Base-by-base conservation (phyloP, 2,797 vertebrate species). In the Enteromius mattozi region DNA sequence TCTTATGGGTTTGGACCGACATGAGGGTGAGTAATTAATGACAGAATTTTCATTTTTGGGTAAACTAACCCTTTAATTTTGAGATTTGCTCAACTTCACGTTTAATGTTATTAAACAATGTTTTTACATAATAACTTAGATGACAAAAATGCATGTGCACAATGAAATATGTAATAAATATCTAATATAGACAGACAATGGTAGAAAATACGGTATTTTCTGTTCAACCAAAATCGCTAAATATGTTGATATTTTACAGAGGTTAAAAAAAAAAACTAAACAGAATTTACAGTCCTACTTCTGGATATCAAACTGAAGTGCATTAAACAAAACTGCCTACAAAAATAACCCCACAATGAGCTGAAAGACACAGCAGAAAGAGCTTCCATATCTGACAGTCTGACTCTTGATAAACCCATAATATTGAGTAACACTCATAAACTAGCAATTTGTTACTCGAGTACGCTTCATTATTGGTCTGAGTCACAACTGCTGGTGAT, bases 401-500 rank as follows among this genome's bases (percentile, higher is more conserved):
- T 49, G 56, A 63, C 45, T 69, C 47, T 51, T 59, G 19, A 70
- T 59, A 69, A 84, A 84, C 24, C 65, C 75, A 61, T 78, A 78
- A 71, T 78, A 78, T 47, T 61, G 82, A 84, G 65, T 61, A 78
- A 71, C 8, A 70, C 49, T 61, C 63, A 42, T 77, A 77, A 68
- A 83, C 63, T 49, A 78, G 47, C 74, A 78, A 83, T 83, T 83
- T 70, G 49, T 69, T 69, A 59, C 65, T 71, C 27, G 13, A 78
- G 65, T 37, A 61, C 63, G 82, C 65, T 78, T 84, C 66, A 78
- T 78, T 78, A 84, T 68, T 82, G 71, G 81, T 66, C 33, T 65
- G 63, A 12, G n/a, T 77, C 72, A 45, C 65, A 69, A 83, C 74
- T 68, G 59, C 61, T 76, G 47, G 10, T 0, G 51, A 40, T 51